A percentile compares a stretch with the other conserved stretches of the same genome.
These are phyloP conservation scores for Talpa occidentalis DNA, from an alignment of 2,113 vertebrate genomes.

Conservation along the genomic window DNA sequence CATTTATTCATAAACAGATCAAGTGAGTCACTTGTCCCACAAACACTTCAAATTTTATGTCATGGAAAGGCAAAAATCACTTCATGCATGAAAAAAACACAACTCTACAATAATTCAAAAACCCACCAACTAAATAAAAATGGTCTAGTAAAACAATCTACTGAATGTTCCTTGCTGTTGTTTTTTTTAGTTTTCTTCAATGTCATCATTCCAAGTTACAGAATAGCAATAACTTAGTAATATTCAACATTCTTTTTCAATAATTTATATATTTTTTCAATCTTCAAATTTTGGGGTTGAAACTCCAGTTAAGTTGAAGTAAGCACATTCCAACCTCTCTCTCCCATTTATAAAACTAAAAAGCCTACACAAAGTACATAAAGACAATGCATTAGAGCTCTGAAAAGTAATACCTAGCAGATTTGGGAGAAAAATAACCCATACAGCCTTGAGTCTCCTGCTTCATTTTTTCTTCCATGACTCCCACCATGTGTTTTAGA, in stretches of 20 bases:
- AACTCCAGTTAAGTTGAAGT: neutral
- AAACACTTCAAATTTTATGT: conserved; percentile 6
- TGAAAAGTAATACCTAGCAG: neutral
- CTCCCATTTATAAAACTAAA: neutral
- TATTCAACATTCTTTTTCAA: neutral
- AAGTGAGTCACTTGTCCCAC: conserved; percentile 42
- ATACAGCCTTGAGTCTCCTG: neutral
- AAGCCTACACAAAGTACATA: neutral
- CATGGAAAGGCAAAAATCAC: conserved; percentile 10
- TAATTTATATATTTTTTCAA: neutral
- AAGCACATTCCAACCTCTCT: neutral
- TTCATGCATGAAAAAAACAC: conserved; percentile 33
- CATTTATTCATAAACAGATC: conserved; percentile 29
- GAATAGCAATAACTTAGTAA: neutral
- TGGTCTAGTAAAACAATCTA: neutral
- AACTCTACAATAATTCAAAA: conserved; percentile 40
- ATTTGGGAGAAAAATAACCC: neutral
- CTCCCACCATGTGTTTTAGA: neutral
- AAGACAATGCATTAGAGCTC: neutral
- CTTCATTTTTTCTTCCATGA: neutral
- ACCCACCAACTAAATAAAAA: neutral
- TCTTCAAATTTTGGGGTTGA: neutral
- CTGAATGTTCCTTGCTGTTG: neutral
- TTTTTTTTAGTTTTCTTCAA: conserved; percentile 43
- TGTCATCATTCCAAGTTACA: neutral